A percentile compares a stretch with the other conserved stretches of the same genome.
Evolutionary conservation across 2,113 vertebrate genomes (phyloP).

Genomic region (Anthoscopus minutus): DNA sequence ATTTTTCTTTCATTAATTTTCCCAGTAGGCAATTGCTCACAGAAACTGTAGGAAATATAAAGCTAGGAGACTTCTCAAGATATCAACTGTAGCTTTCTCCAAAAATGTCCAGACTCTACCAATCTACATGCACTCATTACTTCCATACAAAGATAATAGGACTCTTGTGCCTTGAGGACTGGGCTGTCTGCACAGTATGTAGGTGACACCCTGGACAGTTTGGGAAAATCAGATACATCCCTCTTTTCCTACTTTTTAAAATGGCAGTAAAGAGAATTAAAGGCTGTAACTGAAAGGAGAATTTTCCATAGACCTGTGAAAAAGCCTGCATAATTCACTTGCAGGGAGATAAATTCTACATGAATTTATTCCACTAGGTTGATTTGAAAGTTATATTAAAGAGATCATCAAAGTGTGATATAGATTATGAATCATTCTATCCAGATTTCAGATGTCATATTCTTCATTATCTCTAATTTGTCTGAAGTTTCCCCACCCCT

Average conservation of each 20-base stretch:
- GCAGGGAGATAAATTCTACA: background rate
- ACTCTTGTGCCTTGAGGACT: background rate
- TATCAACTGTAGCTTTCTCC: background rate
- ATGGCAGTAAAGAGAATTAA: background rate
- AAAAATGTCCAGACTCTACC: background rate
- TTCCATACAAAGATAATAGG: background rate
- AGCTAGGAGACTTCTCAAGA: background rate
- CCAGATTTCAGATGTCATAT: background rate
- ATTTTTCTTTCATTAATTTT: slow-evolving; percentile 5
- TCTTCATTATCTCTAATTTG: background rate
- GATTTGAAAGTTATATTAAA: background rate
- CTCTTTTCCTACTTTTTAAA: background rate
- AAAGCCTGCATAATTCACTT: background rate
- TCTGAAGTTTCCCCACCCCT: background rate
- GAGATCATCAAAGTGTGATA: background rate
- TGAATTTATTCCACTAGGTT: background rate
- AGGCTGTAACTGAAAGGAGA: background rate
- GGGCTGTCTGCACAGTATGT: background rate
- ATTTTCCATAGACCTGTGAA: background rate
- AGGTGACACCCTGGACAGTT: background rate
- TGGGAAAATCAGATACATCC: background rate
- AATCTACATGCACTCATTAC: background rate
- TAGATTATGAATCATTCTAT: background rate
- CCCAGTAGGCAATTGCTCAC: background rate
- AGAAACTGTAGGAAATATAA: background rate